Conservation (phyloP, 2,113 vertebrate species). For the Perca schrenkii region DNA sequence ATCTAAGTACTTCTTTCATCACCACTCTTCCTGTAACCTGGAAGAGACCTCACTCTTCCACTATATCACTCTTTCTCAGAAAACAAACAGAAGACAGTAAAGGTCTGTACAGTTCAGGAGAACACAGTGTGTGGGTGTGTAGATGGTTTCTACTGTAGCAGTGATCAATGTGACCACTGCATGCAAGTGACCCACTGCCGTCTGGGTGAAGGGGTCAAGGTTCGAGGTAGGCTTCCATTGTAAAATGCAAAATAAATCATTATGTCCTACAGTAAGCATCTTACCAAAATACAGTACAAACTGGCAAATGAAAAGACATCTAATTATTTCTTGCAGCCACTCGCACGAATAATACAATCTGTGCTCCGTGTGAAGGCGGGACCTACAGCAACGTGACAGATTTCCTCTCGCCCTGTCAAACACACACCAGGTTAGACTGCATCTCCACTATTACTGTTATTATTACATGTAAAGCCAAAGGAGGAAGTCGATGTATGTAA, state of each 20-base stretch:
- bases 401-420: slow-evolving; percentile 56
- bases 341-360: slow-evolving; percentile 46
- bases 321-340: slow-evolving; percentile 57
- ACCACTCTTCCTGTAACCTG: neutral
- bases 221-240: slow-evolving; percentile 42
- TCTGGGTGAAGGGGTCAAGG: slow-evolving; percentile 59
- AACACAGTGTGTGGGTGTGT: slow-evolving; percentile 74
- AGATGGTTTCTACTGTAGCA: slow-evolving; percentile 63
- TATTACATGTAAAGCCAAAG: slow-evolving; percentile 9
- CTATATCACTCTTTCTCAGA: slow-evolving; percentile 42
- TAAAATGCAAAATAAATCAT: neutral
- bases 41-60: neutral
- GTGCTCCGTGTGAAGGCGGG: slow-evolving; percentile 58
- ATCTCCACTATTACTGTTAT: neutral
- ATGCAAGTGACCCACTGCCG: accelerated
- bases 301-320: neutral
- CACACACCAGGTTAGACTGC: slow-evolving; percentile 69
- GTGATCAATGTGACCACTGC: slow-evolving; percentile 56
- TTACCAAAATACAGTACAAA: neutral
- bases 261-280: neutral
- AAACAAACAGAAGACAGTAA: accelerated
- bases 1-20: neutral
- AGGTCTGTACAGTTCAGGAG: slow-evolving; percentile 26
- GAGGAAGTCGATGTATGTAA: neutral
- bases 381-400: slow-evolving; percentile 75